A percentile compares a stretch with the other conserved stretches of the same genome.
phyloP scores from a whole-genome alignment of 2,797 vertebrate species.

The Serranus cabrilla region DNA sequence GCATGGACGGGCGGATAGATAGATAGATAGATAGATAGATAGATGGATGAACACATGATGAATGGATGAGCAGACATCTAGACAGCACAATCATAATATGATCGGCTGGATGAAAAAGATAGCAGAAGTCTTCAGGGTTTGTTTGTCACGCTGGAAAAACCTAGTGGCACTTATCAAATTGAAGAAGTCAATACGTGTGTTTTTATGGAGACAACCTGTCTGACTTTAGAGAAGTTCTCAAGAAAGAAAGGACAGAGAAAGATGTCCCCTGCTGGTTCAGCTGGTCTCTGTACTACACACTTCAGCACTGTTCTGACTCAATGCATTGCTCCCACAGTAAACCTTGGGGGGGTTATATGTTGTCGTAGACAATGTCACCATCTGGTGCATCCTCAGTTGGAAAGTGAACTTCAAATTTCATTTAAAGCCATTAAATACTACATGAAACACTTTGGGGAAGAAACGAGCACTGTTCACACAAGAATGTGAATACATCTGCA shows the following conservation, averaged over 20 bases:
- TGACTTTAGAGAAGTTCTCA: background rate
- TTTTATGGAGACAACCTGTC: background rate
- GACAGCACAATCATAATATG: background rate
- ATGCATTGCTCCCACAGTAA: slow-evolving; percentile 14
- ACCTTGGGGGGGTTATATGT: slow-evolving; percentile 10
- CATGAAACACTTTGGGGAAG: background rate
- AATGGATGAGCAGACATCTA: background rate
- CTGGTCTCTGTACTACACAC: background rate
- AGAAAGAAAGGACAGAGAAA: background rate
- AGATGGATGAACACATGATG: background rate
- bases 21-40: background rate
- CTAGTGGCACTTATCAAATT: background rate
- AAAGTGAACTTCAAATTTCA: slow-evolving; percentile 15
- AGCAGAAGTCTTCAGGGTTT: slow-evolving; percentile 2
- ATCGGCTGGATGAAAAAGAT: background rate
- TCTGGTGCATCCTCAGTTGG: slow-evolving; percentile 21
- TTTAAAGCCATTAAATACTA: slow-evolving; percentile 8
- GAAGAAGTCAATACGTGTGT: background rate
- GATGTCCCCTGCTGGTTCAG: background rate
- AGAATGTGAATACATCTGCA: background rate
- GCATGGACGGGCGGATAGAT: slow-evolving; percentile 6
- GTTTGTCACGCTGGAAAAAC: background rate
- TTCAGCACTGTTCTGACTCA: slow-evolving; percentile 8
- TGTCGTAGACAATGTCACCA: slow-evolving; percentile 27
- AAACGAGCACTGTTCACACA: background rate